phyloP scores from a whole-genome alignment of 2,888 invertebrate genomes.

The Anticlea derivata region DNA sequence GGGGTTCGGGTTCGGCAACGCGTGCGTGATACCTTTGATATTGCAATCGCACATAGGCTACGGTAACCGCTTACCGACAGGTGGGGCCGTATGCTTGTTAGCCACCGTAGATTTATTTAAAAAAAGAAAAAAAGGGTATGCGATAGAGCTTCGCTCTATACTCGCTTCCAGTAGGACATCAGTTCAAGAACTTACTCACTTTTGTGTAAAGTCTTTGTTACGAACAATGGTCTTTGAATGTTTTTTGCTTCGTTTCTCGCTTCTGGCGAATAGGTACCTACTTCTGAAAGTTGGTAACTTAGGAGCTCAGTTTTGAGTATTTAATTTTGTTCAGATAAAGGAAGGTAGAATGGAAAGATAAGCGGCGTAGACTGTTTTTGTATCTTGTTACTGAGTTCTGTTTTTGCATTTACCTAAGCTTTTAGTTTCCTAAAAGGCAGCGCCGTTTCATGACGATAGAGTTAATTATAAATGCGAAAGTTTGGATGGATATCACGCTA shows the following conservation, averaged over 20 bases:
- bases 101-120: too few relatives aligned
- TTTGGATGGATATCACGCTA: too few relatives aligned
- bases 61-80: too few relatives aligned
- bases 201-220: slow-evolving; percentile 46
- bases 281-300: slow-evolving; percentile 21
- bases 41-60: too few relatives aligned
- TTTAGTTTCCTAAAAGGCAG: too few relatives aligned
- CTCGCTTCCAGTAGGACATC: background rate
- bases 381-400: slow-evolving; percentile 7
- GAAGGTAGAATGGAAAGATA: slow-evolving; percentile 16
- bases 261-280: slow-evolving; percentile 18
- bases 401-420: too few relatives aligned
- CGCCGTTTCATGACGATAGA: too few relatives aligned
- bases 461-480: too few relatives aligned
- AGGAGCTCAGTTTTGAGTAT: slow-evolving; percentile 22
- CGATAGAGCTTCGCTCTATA: background rate
- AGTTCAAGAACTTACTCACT: slow-evolving; percentile 34
- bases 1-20: too few relatives aligned
- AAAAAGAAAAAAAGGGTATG: too few relatives aligned
- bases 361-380: background rate
- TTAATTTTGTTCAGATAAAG: slow-evolving; percentile 23
- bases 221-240: slow-evolving; percentile 37
- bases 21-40: too few relatives aligned
- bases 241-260: slow-evolving; percentile 26
- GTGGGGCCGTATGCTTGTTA: too few relatives aligned